Evolutionary conservation across 2,888 invertebrate genomes (phyloP).

Genomic region (Polydrusus tereticollis): DNA sequence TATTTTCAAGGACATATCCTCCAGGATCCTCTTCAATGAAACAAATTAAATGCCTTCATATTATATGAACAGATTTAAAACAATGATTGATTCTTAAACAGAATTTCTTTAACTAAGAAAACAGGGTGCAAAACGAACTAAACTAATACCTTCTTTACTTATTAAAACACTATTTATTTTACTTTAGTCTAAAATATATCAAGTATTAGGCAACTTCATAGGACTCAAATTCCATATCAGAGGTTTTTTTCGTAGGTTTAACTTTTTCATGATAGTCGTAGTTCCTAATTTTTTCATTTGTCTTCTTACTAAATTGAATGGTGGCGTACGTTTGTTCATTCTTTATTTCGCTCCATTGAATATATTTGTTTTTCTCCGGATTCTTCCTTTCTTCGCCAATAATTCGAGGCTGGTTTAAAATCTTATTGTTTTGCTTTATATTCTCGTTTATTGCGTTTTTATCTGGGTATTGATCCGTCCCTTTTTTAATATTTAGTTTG

Average conservation of each 20-base stretch:
- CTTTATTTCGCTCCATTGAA: slow-evolving; percentile 59
- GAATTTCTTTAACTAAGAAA: no score
- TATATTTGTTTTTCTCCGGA: slow-evolving; percentile 61
- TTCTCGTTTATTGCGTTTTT: slow-evolving; percentile 61
- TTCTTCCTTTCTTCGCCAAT: slow-evolving; percentile 69
- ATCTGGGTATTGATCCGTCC: slow-evolving; percentile 41
- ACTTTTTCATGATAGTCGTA: slow-evolving; percentile 69
- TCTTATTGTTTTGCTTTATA: slow-evolving; percentile 55
- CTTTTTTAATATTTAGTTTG: slow-evolving; percentile 45
- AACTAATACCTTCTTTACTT: no score
- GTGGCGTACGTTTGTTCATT: slow-evolving; percentile 55
- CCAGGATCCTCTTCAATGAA: no score
- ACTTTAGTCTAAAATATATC: background rate
- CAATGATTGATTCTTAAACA: no score
- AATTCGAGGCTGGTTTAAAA: slow-evolving; percentile 66
- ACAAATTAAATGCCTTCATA: no score
- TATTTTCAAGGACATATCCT: no score
- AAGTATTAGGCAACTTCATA: slow-evolving; percentile 63
- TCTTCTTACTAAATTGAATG: slow-evolving; percentile 55
- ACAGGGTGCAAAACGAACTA: no score
- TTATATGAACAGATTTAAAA: no score
- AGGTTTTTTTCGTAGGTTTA: slow-evolving; percentile 73
- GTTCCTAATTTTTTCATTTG: slow-evolving; percentile 55
- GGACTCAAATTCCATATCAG: slow-evolving; percentile 86
- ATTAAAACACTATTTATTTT: no score